These are phyloP conservation scores for Monopis laevigella DNA, from an alignment of 2,888 invertebrate species.

Conservation along the genomic window DNA sequence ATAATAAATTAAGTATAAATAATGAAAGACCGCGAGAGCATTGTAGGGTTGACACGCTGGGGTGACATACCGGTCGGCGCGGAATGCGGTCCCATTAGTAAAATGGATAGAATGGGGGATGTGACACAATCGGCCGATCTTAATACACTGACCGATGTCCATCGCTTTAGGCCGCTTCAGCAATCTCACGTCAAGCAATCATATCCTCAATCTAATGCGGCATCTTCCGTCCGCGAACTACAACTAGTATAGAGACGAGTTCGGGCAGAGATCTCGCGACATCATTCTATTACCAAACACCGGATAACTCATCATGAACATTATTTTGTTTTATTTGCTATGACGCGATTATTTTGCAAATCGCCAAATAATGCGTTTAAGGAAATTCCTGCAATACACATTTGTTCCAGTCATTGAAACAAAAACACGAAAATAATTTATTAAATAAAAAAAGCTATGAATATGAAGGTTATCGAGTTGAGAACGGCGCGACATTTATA, in stretches of 20 bases:
- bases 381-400: background rate
- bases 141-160: slow-evolving; percentile 59
- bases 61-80: slow-evolving; percentile 3
- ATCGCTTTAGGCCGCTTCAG: slow-evolving; percentile 43
- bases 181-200: too few species aligned
- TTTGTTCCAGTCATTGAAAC: too few species aligned
- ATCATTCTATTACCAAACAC: too few species aligned
- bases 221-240: too few species aligned
- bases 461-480: background rate
- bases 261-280: too few species aligned
- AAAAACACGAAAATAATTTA: too few species aligned
- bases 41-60: slow-evolving; percentile 5
- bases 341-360: too few species aligned
- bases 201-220: too few species aligned
- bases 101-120: background rate
- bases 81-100: slow-evolving; percentile 12
- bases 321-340: too few species aligned
- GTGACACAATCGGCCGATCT: slow-evolving; percentile 44
- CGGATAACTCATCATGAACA: too few species aligned
- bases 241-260: too few species aligned
- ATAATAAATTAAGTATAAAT: slow-evolving; percentile 12
- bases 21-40: background rate
- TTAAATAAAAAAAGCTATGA: background rate
- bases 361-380: background rate
- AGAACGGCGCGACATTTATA: background rate